Evolutionary conservation across 2,888 invertebrate genomes (phyloP).

Genomic region (Venustoraphidia nigricollis): DNA sequence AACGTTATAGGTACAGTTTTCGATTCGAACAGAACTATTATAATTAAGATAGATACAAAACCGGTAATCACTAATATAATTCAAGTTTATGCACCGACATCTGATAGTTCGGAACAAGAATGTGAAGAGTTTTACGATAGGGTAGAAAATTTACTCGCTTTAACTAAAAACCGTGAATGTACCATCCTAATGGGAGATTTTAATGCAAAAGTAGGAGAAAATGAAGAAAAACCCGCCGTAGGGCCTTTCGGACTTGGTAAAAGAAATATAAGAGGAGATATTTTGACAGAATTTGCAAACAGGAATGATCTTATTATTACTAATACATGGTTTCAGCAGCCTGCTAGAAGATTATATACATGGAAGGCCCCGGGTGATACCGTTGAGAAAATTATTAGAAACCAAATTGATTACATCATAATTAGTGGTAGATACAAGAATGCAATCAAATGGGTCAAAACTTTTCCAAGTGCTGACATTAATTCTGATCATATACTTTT

Average conservation of each 20-base stretch:
- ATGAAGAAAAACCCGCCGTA: too few relatives aligned
- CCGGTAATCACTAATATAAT: neutral
- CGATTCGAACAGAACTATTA: neutral
- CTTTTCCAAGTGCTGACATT: too few relatives aligned
- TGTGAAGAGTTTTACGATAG: neutral
- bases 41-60: neutral
- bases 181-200: neutral
- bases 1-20: neutral
- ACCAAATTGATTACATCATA: neutral
- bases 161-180: neutral
- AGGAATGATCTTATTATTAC: too few relatives aligned
- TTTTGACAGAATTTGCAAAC: neutral
- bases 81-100: neutral
- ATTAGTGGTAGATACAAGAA: neutral
- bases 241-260: neutral
- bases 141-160: neutral
- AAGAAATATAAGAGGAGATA: neutral
- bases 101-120: neutral
- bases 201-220: too few relatives aligned
- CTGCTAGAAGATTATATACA: neutral
- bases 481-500: too few relatives aligned
- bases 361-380: neutral
- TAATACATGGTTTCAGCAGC: neutral
- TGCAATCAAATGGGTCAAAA: neutral
- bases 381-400: neutral